phyloP scores from a whole-genome alignment of 1,140 invertebrate genomes.

The Drosophila watanabei region DNA sequence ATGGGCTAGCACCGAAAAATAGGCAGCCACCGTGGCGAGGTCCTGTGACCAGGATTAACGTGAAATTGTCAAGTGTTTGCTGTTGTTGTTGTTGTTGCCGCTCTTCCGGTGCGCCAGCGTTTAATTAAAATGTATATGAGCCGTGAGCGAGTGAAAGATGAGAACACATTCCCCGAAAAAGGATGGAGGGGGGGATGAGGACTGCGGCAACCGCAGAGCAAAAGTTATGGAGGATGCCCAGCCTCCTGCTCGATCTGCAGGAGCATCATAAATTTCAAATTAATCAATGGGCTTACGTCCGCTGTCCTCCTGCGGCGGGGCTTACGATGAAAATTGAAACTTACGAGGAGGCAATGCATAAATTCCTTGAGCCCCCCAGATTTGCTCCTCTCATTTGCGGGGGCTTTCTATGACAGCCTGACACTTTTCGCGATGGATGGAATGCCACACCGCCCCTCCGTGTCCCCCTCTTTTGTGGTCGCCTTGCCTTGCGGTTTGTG shows the following conservation, averaged over 20 bases:
- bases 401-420: constrained; percentile 40
- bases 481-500: background rate
- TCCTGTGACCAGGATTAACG: constrained; percentile 75
- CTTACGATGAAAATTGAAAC: constrained; percentile 70
- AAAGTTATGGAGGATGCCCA: constrained; percentile 69
- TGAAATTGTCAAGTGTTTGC: constrained; percentile 77
- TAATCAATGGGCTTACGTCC: constrained; percentile 79
- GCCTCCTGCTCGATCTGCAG: constrained; percentile 17
- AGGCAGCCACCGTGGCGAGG: constrained; percentile 47
- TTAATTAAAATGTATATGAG: constrained; percentile 83
- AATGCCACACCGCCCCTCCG: background rate
- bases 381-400: constrained; percentile 38
- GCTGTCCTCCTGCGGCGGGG: constrained; percentile 28
- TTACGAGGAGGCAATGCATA: constrained; percentile 56
- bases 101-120: constrained; percentile 56
- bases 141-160: constrained; percentile 55
- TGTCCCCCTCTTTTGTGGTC: background rate
- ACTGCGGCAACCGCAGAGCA: constrained; percentile 42
- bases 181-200: background rate
- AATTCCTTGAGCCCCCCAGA: constrained; percentile 43
- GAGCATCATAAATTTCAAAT: constrained; percentile 82
- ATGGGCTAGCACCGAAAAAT: constrained; percentile 56
- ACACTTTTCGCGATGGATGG: constrained; percentile 45
- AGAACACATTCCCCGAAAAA: constrained; percentile 16
- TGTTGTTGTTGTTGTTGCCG: constrained; percentile 18